phyloP scores from a whole-genome alignment of 2,888 invertebrate species.

The Ptychoptera albimana region DNA sequence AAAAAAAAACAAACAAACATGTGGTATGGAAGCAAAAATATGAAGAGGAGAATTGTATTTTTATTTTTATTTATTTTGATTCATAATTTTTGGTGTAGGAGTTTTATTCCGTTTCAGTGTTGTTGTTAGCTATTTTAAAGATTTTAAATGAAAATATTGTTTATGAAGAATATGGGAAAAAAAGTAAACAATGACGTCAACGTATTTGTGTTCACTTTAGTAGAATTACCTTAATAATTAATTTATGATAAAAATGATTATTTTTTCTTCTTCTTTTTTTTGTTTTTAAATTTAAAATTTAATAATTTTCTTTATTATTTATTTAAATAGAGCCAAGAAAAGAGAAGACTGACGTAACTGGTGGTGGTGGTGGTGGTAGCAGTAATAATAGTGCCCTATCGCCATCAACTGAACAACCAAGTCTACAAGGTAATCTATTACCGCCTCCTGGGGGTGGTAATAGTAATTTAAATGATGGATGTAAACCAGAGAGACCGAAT shows the following conservation, averaged over 20 bases:
- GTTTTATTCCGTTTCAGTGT: no score
- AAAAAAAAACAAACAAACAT: no score
- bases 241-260: slow-evolving; percentile 4
- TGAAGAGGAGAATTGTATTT: no score
- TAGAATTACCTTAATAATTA: neutral
- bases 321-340: slow-evolving; percentile 74
- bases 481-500: slow-evolving; percentile 64
- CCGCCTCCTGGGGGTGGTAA: slow-evolving; percentile 32
- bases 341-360: slow-evolving; percentile 66
- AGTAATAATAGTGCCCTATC: slow-evolving; percentile 45
- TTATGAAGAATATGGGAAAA: neutral
- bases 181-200: neutral
- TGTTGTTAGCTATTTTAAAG: no score
- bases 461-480: slow-evolving; percentile 24
- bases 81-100: no score
- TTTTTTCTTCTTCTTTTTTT: neutral
- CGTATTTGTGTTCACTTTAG: neutral
- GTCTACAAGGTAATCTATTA: slow-evolving; percentile 25
- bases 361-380: slow-evolving; percentile 24
- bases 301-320: slow-evolving; percentile 10
- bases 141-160: no score
- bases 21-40: no score
- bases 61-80: no score
- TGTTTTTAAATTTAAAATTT: neutral
- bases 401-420: slow-evolving; percentile 37